Percentiles rank a stretch among this genome's conserved stretches.
phyloP scores from a whole-genome alignment of 2,888 invertebrate species.

The Timema cristinae region DNA sequence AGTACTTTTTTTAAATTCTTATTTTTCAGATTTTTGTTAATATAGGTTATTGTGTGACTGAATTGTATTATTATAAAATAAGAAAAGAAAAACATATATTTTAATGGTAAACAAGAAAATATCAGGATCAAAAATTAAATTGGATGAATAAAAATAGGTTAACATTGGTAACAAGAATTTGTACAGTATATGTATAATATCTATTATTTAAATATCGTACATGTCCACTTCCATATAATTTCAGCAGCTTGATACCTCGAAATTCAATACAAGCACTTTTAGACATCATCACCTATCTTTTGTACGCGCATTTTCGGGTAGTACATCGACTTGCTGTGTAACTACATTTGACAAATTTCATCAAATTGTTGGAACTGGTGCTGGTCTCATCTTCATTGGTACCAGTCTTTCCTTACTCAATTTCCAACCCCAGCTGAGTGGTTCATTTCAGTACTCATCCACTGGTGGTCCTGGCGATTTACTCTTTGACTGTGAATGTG shows the following conservation, averaged over 20 bases:
- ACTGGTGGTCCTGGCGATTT: not conserved
- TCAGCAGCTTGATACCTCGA: not conserved
- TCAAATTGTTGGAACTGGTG: not conserved
- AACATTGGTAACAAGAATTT: too few species aligned
- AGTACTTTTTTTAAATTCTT: too few species aligned
- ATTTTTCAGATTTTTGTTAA: too few species aligned
- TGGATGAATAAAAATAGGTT: too few species aligned
- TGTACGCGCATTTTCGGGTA: not conserved
- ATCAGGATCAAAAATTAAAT: too few species aligned
- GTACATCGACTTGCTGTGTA: conserved; percentile 10
- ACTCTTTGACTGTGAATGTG: conserved; percentile 6
- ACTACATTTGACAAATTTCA: conserved; percentile 3
- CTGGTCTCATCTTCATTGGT: conserved; percentile 5
- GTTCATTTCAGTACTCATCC: conserved; percentile 3
- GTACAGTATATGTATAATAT: too few species aligned
- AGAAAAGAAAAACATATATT: too few species aligned
- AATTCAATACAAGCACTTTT: not conserved
- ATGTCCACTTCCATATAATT: not conserved
- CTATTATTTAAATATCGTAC: not conserved
- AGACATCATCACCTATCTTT: not conserved
- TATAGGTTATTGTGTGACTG: too few species aligned
- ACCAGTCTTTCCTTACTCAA: not conserved
- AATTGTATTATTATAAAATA: too few species aligned
- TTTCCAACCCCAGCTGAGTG: conserved; percentile 10
- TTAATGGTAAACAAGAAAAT: too few species aligned